Percentiles rank a stretch among this genome's conserved stretches.
These are phyloP conservation scores for Ctenomys sociabilis DNA, from an alignment of 2,113 vertebrate genomes.

Conservation along the genomic window DNA sequence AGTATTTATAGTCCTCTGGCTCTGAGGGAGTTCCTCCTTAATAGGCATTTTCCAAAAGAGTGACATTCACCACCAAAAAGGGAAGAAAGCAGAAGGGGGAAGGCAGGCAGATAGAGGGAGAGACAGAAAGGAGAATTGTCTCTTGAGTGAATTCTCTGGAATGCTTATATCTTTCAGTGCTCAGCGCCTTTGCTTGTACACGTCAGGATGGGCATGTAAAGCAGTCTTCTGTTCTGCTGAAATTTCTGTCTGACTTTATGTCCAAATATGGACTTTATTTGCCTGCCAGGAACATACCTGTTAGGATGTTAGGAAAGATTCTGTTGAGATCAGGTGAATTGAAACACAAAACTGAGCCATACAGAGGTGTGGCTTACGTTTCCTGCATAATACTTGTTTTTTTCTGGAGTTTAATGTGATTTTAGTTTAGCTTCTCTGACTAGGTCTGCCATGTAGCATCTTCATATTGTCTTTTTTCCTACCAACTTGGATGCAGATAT, in stretches of 20 bases:
- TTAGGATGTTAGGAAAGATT: conserved; percentile 10
- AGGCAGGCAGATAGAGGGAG: neutral
- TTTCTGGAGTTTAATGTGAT: neutral
- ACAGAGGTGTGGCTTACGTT: neutral
- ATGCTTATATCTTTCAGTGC: neutral
- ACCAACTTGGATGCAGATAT: neutral
- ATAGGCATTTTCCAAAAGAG: conserved; percentile 1
- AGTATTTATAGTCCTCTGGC: neutral
- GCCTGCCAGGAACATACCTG: neutral
- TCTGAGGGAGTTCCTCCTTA: conserved; percentile 1
- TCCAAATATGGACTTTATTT: neutral
- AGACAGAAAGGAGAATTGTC: neutral
- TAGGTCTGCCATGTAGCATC: neutral
- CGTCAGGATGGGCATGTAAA: neutral
- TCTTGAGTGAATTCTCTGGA: neutral
- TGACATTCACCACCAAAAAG: conserved; percentile 46
- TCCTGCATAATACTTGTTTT: neutral
- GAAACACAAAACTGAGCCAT: neutral
- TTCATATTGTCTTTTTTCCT: neutral
- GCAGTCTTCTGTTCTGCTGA: neutral
- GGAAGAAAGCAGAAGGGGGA: neutral
- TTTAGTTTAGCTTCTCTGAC: conserved; percentile 22
- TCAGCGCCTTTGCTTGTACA: neutral
- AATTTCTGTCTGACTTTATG: neutral
- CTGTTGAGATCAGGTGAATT: neutral